Percentiles rank a stretch among this genome's conserved stretches.
Evolutionary conservation across 2,113 vertebrate species (phyloP).

Genomic region (Mustelus asterias): DNA sequence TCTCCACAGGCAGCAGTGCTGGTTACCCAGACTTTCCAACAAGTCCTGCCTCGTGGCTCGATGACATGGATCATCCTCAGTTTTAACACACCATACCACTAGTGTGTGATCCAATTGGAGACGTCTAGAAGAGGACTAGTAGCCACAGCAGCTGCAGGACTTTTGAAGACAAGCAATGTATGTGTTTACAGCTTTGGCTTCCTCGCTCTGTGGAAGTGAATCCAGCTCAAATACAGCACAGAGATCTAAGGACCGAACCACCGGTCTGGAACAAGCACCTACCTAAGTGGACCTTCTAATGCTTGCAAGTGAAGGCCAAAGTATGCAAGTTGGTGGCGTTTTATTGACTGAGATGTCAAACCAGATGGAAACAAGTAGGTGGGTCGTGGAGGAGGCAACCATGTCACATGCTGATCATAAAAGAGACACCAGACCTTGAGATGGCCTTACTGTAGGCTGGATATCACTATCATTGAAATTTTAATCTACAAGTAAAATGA

Average conservation of each 20-base stretch:
- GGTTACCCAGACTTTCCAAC: slow-evolving; percentile 98
- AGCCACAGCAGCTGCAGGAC: slow-evolving; percentile 8
- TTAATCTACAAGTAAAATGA: background rate
- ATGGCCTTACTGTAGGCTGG: background rate
- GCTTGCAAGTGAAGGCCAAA: background rate
- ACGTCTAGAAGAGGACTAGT: background rate
- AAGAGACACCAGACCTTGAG: background rate
- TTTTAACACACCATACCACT: slow-evolving; percentile 64
- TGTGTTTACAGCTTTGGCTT: slow-evolving; percentile 35
- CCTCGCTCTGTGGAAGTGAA: slow-evolving; percentile 21
- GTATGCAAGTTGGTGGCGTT: background rate
- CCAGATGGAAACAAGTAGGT: background rate
- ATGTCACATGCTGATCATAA: background rate
- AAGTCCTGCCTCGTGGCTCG: slow-evolving; percentile 96
- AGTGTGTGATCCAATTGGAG: slow-evolving; percentile 43
- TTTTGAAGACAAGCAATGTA: slow-evolving; percentile 19
- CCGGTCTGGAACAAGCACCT: background rate
- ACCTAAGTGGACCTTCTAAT: background rate
- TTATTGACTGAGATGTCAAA: slow-evolving; percentile 8
- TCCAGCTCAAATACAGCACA: slow-evolving; percentile 30
- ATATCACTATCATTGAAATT: background rate
- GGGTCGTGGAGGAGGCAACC: background rate
- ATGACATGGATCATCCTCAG: slow-evolving; percentile 97
- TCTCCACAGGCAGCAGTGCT: slow-evolving; percentile 95
- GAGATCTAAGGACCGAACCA: slow-evolving; percentile 19